Percentiles rank a stretch among this genome's conserved stretches.
Evolutionary conservation across 2,113 vertebrate species (phyloP).

Genomic region (Jaculus jaculus): DNA sequence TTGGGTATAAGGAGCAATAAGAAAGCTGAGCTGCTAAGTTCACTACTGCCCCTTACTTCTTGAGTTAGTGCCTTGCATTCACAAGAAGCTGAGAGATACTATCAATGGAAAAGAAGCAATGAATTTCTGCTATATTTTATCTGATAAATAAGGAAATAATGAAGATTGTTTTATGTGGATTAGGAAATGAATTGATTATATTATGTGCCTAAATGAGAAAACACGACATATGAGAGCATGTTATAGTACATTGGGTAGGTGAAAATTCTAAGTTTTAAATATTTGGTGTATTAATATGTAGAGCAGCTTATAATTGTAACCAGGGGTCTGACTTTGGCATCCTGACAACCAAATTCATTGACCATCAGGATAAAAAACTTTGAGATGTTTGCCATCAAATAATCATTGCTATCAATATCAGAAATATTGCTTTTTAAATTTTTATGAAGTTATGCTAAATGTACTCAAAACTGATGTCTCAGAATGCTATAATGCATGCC

Average conservation of each 20-base stretch:
- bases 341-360: not conserved
- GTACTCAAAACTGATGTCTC: not conserved
- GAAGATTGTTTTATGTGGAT: not conserved
- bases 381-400: slow-evolving; percentile 14
- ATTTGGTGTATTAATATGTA: not conserved
- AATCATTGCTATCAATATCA: not conserved
- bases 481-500: not conserved
- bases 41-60: not conserved
- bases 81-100: not conserved
- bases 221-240: not conserved
- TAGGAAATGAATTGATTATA: not conserved
- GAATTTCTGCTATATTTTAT: not conserved
- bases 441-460: not conserved
- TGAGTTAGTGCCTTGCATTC: not conserved
- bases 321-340: not conserved
- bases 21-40: not conserved
- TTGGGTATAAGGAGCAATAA: not conserved
- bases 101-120: not conserved
- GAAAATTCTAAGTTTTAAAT: not conserved
- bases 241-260: not conserved
- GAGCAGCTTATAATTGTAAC: not conserved
- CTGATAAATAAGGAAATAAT: not conserved
- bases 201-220: not conserved
- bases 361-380: not conserved
- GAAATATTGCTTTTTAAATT: not conserved